A percentile compares a stretch with the other conserved stretches of the same genome.
Conservation (phyloP, 1,140 invertebrate species). For the Ptiloglossa arizonensis region DNA sequence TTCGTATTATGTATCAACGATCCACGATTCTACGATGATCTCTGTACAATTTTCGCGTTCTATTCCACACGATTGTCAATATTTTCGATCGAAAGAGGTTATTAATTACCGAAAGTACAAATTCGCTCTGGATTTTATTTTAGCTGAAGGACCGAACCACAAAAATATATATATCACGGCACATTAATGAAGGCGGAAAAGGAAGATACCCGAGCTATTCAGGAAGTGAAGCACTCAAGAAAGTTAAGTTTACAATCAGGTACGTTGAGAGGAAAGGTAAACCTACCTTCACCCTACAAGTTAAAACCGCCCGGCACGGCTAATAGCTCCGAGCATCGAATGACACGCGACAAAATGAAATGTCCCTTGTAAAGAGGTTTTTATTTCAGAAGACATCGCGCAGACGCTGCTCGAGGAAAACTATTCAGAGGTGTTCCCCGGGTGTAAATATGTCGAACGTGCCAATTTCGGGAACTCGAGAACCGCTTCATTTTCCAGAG, state of each 20-base stretch:
- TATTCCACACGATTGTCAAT: no score
- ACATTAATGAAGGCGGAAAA: slow-evolving; percentile 57
- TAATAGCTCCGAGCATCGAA: slow-evolving; percentile 64
- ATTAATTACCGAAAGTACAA: slow-evolving; percentile 4
- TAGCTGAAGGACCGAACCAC: slow-evolving; percentile 38
- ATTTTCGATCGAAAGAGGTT: not conserved
- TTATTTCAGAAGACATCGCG: slow-evolving; percentile 48
- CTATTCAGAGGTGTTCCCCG: not conserved
- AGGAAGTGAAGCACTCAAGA: slow-evolving; percentile 64
- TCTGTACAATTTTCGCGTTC: not conserved
- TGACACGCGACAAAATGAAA: slow-evolving; percentile 68
- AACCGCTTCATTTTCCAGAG: no score
- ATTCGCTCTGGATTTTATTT: slow-evolving; percentile 11
- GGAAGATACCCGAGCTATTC: slow-evolving; percentile 58
- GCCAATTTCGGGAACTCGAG: no score
- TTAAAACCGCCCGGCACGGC: slow-evolving; percentile 56
- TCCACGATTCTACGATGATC: not conserved
- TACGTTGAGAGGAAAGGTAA: slow-evolving; percentile 63
- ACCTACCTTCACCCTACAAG: slow-evolving; percentile 52
- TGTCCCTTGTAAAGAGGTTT: slow-evolving; percentile 49
- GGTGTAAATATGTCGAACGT: no score
- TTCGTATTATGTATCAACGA: not conserved
- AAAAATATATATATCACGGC: slow-evolving; percentile 46
- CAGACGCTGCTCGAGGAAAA: not conserved
- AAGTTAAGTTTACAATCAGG: slow-evolving; percentile 66